Evolutionary conservation across 2,113 vertebrate species (phyloP).

Genomic region (Neogale vison): DNA sequence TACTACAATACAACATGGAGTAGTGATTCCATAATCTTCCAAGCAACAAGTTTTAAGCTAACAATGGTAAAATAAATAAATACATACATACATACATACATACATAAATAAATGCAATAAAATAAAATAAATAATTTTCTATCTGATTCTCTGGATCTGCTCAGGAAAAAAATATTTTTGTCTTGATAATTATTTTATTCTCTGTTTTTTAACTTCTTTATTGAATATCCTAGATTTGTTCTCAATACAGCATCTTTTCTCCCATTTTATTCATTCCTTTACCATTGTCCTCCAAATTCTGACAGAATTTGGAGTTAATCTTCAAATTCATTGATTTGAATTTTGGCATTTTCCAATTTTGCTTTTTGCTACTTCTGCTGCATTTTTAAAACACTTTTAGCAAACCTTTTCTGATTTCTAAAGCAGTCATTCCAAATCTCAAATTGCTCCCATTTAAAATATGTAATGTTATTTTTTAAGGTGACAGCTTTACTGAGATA

Average conservation of each 20-base stretch:
- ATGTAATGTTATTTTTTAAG: not conserved
- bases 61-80: not conserved
- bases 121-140: not conserved
- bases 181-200: not conserved
- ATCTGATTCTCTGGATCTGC: not conserved
- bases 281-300: slow-evolving; percentile 2
- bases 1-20: not conserved
- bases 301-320: not conserved
- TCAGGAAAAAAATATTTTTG: not conserved
- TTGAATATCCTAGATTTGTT: not conserved
- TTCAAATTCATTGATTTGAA: slow-evolving; percentile 20
- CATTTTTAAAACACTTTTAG: not conserved
- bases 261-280: not conserved
- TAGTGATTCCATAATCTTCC: not conserved
- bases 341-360: slow-evolving; percentile 2
- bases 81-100: too few relatives aligned
- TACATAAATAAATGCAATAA: not conserved
- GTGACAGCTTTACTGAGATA: not conserved
- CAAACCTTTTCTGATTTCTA: not conserved
- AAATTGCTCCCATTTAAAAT: not conserved
- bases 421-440: not conserved
- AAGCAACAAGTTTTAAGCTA: not conserved
- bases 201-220: not conserved
- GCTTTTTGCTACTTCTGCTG: not conserved
- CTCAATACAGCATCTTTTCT: not conserved